A percentile compares a stretch with the other conserved stretches of the same genome.
phyloP scores from a whole-genome alignment of 2,113 vertebrate genomes.

The Tylochromis polylepis region DNA sequence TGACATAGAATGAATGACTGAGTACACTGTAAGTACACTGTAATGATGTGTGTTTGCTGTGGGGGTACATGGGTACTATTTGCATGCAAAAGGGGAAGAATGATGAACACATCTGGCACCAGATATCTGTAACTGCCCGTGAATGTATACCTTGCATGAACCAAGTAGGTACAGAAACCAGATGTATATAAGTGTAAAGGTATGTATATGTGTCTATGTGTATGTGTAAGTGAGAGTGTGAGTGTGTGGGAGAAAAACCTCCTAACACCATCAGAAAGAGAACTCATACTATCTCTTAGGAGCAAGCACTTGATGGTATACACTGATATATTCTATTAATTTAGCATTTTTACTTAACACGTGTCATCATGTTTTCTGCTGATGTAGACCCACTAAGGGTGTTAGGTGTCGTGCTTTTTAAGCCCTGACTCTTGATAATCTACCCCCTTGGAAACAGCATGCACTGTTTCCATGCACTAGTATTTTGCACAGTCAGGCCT shows the following conservation, averaged over 20 bases:
- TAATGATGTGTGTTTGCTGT: neutral
- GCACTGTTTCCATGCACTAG: too few species aligned
- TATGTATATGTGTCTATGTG: too few species aligned
- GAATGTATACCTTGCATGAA: neutral
- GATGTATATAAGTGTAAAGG: neutral
- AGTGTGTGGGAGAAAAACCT: too few species aligned
- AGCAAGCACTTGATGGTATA: too few species aligned
- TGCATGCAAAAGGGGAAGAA: too few species aligned
- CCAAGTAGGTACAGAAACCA: neutral
- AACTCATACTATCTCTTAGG: too few species aligned
- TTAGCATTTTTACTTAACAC: neutral
- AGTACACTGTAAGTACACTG: neutral
- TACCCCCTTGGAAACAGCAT: neutral
- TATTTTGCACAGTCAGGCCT: neutral
- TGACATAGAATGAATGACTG: too few species aligned
- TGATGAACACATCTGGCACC: neutral
- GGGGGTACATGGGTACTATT: neutral
- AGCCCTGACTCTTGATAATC: rapidly evolving
- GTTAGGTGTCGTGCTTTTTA: neutral
- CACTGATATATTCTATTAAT: neutral
- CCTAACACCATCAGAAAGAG: too few species aligned
- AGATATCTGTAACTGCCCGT: neutral
- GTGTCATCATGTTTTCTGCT: neutral
- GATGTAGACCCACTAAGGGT: neutral
- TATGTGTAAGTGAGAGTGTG: too few species aligned